phyloP scores from a whole-genome alignment of 2,113 vertebrate species.

The Catharus minimus region DNA sequence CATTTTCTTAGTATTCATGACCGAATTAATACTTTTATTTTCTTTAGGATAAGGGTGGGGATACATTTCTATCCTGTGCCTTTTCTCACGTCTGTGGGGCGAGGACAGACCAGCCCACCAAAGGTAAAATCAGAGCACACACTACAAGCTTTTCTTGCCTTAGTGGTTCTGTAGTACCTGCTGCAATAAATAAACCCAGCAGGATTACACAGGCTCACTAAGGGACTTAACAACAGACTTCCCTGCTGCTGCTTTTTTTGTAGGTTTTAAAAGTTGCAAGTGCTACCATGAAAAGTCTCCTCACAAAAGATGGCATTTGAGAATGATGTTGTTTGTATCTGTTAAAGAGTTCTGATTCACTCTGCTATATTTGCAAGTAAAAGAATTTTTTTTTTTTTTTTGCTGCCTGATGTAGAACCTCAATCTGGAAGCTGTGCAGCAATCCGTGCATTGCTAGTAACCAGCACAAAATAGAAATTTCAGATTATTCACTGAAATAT shows the following conservation, averaged over 20 bases:
- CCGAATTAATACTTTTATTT: not conserved
- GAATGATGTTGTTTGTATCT: not conserved
- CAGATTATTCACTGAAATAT: slow-evolving; percentile 20
- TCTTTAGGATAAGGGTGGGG: not conserved
- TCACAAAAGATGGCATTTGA: not conserved
- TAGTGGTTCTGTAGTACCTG: not conserved
- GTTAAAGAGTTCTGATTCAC: not conserved
- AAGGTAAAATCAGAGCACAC: not conserved
- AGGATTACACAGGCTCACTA: not conserved
- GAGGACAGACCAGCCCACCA: not conserved
- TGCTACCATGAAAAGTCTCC: not conserved
- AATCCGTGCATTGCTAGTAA: not conserved
- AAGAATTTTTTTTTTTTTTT: not conserved
- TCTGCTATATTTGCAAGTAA: not conserved
- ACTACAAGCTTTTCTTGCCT: not conserved
- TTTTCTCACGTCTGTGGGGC: not conserved
- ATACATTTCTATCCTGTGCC: not conserved
- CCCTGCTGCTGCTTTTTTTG: not conserved
- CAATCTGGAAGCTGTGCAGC: not conserved
- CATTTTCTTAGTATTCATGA: not conserved
- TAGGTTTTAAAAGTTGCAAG: not conserved
- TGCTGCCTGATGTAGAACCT: not conserved
- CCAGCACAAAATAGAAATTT: not conserved
- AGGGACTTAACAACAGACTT: not conserved
- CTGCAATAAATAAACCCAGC: not conserved